These are phyloP conservation scores for Falco punctatus DNA, from an alignment of 2,113 vertebrate genomes.

Conservation along the genomic window DNA sequence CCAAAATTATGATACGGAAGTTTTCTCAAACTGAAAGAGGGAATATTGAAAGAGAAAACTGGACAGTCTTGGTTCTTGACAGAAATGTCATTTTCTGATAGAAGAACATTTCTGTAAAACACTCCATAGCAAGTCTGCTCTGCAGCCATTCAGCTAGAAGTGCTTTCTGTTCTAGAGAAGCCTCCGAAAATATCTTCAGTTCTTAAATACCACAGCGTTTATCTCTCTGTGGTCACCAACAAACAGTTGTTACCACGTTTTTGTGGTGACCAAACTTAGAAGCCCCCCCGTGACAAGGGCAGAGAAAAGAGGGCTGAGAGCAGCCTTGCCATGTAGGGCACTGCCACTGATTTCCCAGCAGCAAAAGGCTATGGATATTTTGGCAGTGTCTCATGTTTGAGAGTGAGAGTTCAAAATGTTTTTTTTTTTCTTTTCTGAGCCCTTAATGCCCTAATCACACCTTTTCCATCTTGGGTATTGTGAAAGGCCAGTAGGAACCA, in stretches of 20 bases:
- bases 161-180: conserved; percentile 27
- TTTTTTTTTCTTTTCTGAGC: neutral
- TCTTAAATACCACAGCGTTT: conserved; percentile 38
- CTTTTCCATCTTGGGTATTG: neutral
- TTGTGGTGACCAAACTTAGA: conserved; percentile 48
- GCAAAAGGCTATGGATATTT: neutral
- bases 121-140: neutral
- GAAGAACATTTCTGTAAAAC: neutral
- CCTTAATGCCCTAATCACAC: neutral
- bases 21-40: neutral
- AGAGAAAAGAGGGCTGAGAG: neutral
- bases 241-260: conserved; percentile 43
- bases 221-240: conserved; percentile 51
- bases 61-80: neutral
- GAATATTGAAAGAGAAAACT: neutral
- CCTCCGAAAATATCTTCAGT: conserved; percentile 50
- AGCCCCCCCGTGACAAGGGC: neutral
- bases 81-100: neutral
- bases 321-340: neutral
- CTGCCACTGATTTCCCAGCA: neutral
- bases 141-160: neutral
- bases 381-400: neutral
- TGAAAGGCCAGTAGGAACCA: neutral
- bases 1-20: neutral
- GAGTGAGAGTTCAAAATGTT: neutral